A percentile compares a stretch with the other conserved stretches of the same genome.
phyloP scores from a whole-genome alignment of 2,797 vertebrate species.

The Epinephelus coioides region DNA sequence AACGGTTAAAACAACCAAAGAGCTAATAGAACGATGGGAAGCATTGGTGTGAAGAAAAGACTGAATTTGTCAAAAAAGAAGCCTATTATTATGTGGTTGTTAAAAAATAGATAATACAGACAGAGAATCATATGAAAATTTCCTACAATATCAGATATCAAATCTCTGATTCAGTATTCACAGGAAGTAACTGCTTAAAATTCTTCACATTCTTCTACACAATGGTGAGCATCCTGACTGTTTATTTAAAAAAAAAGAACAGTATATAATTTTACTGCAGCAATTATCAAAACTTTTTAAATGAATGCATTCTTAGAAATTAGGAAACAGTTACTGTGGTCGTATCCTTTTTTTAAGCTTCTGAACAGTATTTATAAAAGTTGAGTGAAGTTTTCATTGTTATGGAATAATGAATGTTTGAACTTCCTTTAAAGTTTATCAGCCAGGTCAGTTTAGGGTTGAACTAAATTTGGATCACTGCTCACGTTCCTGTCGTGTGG shows the following conservation, averaged over 20 bases:
- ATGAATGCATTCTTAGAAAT: not conserved
- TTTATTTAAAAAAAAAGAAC: not conserved
- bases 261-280: not conserved
- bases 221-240: not conserved
- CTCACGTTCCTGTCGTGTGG: not conserved
- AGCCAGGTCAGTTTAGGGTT: slow-evolving; percentile 6
- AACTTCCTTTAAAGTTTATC: slow-evolving; percentile 3
- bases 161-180: too few relatives aligned
- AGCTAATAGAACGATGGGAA: too few relatives aligned
- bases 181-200: too few relatives aligned
- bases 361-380: not conserved
- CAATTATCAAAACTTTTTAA: not conserved
- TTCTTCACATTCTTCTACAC: too few relatives aligned
- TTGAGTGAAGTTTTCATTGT: not conserved
- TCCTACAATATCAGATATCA: too few relatives aligned
- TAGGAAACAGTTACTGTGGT: too few relatives aligned
- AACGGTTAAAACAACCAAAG: too few relatives aligned
- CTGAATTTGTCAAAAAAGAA: too few relatives aligned
- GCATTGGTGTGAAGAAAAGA: too few relatives aligned
- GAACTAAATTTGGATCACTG: not conserved
- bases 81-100: too few relatives aligned
- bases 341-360: not conserved
- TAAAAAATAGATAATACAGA: too few relatives aligned
- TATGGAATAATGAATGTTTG: not conserved
- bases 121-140: too few relatives aligned